A percentile compares a stretch with the other conserved stretches of the same genome.
Conservation (phyloP, 2,797 vertebrate species). For the Cossypha niveicapilla region DNA sequence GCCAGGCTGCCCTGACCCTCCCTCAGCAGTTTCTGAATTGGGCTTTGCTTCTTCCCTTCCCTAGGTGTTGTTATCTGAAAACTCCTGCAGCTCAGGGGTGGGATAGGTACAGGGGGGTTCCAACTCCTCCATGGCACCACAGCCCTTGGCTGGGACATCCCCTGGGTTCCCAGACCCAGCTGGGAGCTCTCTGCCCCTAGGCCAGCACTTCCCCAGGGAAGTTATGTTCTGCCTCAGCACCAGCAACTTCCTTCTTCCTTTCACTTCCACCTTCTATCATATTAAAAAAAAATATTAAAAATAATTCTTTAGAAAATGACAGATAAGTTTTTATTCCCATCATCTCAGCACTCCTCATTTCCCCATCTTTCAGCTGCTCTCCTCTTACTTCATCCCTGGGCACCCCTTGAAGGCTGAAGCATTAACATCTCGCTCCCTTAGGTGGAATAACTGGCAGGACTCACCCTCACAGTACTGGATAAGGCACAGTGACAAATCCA, state of each 20-base stretch:
- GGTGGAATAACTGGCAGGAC: background rate
- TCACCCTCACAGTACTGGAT: fast-evolving
- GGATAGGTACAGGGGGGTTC: too few species aligned
- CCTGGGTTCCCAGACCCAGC: background rate
- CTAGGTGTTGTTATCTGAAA: background rate
- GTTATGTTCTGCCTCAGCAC: background rate
- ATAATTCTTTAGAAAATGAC: background rate
- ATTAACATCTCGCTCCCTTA: fast-evolving
- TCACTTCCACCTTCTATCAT: constrained; percentile 41
- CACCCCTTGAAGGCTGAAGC: background rate
- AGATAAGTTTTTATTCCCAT: background rate
- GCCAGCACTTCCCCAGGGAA: constrained; percentile 6
- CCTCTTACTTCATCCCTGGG: background rate
- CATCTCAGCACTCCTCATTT: constrained; percentile 39
- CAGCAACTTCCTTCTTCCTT: constrained; percentile 42
- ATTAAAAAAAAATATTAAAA: background rate
- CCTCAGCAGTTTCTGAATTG: background rate
- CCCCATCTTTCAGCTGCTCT: constrained; percentile 11
- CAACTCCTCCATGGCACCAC: background rate
- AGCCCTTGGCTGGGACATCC: background rate
- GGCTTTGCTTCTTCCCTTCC: background rate
- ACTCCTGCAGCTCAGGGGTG: background rate
- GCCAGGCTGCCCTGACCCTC: background rate
- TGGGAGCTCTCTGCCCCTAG: background rate
- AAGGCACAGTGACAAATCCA: background rate